Evolutionary conservation across 2,888 invertebrate species (phyloP).

Genomic region (Alentia gelatinosa): DNA sequence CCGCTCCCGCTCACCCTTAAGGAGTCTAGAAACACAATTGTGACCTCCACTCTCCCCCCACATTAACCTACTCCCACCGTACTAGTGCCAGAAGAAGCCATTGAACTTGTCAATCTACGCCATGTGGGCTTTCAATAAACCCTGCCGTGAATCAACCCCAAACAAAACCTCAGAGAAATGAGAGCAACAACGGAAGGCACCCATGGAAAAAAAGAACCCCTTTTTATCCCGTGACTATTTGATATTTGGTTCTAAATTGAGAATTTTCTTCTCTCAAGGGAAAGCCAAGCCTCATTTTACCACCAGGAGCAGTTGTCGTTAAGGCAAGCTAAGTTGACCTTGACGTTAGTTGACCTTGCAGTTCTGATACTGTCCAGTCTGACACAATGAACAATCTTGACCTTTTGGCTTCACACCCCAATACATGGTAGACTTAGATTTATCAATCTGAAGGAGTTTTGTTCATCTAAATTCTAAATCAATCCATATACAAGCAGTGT

Average conservation of each 20-base stretch:
- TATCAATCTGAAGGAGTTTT: not conserved
- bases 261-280: constrained; percentile 1
- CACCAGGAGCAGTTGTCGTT: not conserved
- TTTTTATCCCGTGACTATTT: not conserved
- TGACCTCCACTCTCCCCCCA: not conserved
- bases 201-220: too few species aligned
- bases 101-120: constrained; percentile 1
- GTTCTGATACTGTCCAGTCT: not conserved
- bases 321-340: constrained; percentile 13
- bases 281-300: not conserved
- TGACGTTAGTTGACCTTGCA: too few species aligned
- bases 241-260: constrained; percentile 27
- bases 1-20: constrained; percentile 38
- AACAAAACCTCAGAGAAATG: too few species aligned
- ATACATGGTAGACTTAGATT: not conserved
- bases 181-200: not conserved
- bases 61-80: not conserved
- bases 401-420: not conserved
- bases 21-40: constrained; percentile 36
- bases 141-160: not conserved
- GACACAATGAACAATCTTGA: not conserved
- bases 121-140: not conserved
- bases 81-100: too few species aligned
- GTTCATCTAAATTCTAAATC: not conserved
- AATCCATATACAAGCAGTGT: not conserved